Base-by-base conservation (phyloP, 2,113 vertebrate genomes). In the Sceloporus tristichus region DNA sequence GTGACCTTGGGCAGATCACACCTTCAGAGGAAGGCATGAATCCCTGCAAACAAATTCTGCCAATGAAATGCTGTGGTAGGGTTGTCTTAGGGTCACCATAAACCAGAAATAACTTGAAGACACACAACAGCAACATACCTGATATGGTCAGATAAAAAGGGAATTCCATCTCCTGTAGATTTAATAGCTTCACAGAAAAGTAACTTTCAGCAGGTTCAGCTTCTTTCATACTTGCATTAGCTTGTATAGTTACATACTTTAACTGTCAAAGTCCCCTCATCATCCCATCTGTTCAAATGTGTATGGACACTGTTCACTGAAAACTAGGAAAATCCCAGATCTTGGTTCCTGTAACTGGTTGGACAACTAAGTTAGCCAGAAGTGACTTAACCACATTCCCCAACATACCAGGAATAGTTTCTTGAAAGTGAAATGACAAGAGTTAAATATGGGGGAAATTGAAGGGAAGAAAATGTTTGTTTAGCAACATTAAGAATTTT, bases 361-460 rank as follows among this genome's bases (percentile, higher is more conserved):
- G 48, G 75, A 78, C 87, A 88, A 83, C 87, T 40, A 73, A 25
- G 29, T 59, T 83, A 83, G 74, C 75, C 80, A 83, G 65, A 70
- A 62, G 73, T 82, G 65, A 88, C 42, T 88, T 84, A 84, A 70
- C 87, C n/a, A 23, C 79, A 68, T 84, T 88, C 59, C 73, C 23
- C 74, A 84, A 29, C 87, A 88, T 88, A 65, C 81, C 87, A 29
- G 80, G 62, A 83, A 88, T 88, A 88, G 59, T 83, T 88, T 88
- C 73, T 83, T 83, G 87, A 84, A 88, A 88, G 62, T 84, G 73
- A 88, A 88, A 88, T 56, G 80, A 88, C 87, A 88, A 78, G 87
- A 83, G 81, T 88, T 88, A 88, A 88, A 84, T 77, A 78, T 40
- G 87, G 81, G 85, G 87, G 85, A 42, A 80, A 73, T 48, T 59